Evolutionary conservation across 2,888 invertebrate species (phyloP).

Genomic region (Pollenia labialis): DNA sequence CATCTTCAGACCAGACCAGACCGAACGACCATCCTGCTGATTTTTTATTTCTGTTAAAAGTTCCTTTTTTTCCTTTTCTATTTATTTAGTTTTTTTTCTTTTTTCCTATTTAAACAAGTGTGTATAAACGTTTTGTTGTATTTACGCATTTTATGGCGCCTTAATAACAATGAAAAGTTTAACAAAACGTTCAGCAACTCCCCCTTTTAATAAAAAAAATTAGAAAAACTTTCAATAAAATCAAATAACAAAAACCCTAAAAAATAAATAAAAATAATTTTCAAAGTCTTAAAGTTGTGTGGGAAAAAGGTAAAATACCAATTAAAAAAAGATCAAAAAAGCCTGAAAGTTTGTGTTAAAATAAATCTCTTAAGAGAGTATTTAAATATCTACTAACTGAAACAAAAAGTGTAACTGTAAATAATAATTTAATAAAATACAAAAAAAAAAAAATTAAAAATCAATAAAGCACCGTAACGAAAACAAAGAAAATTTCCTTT

Average conservation of each 20-base stretch:
- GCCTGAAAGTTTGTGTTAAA: background rate
- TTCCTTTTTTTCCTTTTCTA: constrained; percentile 5
- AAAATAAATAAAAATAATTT: constrained; percentile 22
- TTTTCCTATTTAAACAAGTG: constrained; percentile 29
- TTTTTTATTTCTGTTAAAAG: constrained; percentile 35
- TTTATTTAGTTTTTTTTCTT: constrained; percentile 16
- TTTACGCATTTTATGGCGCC: constrained; percentile 65
- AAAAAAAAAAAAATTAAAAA: background rate
- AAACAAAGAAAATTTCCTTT: background rate
- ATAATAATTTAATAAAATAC: no score
- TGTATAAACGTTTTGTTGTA: constrained; percentile 26
- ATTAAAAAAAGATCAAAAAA: background rate
- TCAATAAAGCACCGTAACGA: constrained; percentile 8
- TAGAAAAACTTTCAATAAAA: constrained; percentile 26
- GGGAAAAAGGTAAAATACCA: constrained; percentile 19
- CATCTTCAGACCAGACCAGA: constrained; percentile 21
- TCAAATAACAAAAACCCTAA: background rate
- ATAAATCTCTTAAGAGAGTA: background rate
- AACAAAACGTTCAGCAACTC: constrained; percentile 18
- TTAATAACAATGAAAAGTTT: constrained; percentile 43
- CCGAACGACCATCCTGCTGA: constrained; percentile 10
- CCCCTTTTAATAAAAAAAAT: constrained; percentile 2
- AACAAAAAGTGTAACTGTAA: no score
- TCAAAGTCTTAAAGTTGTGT: constrained; percentile 45
- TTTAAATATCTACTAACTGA: background rate